Percentiles rank a stretch among this genome's conserved stretches.
phyloP scores from a whole-genome alignment of 2,797 vertebrate species.

The Trachurus trachurus region DNA sequence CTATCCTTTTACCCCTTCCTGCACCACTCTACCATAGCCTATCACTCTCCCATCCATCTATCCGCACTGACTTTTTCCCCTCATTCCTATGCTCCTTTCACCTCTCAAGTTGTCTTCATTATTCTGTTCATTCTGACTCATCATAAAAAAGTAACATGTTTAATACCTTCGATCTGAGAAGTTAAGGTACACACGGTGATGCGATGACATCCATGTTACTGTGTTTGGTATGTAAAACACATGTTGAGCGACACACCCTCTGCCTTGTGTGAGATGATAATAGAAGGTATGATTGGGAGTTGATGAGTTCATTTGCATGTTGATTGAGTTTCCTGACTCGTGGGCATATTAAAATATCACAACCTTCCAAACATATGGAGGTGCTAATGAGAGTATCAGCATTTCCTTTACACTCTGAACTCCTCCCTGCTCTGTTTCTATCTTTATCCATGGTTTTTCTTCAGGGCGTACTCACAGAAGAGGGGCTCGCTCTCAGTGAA shows the following conservation, averaged over 20 bases:
- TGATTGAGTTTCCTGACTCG: constrained; percentile 5
- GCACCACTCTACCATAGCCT: not conserved
- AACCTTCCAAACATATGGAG: not conserved
- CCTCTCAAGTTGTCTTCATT: not conserved
- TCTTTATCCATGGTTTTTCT: not conserved
- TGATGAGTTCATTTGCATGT: constrained; percentile 2
- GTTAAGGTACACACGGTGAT: too few species aligned
- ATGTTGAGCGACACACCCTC: rapidly evolving
- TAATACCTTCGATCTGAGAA: not conserved
- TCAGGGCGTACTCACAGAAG: too few species aligned
- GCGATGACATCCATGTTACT: too few species aligned
- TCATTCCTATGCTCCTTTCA: not conserved
- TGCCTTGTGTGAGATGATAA: not conserved
- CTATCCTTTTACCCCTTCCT: not conserved
- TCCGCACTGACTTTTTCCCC: not conserved
- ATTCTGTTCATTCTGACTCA: not conserved
- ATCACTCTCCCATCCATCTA: not conserved
- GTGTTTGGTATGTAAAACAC: not conserved
- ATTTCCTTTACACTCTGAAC: not conserved
- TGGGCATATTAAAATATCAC: not conserved
- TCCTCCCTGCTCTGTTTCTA: not conserved
- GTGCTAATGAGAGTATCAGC: not conserved
- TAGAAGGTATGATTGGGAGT: not conserved
- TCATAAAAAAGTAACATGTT: not conserved
- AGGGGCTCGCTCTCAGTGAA: too few species aligned